A percentile compares a stretch with the other conserved stretches of the same genome.
phyloP scores from a whole-genome alignment of 1,140 invertebrate species.

The Rhizoglyphus robini region DNA sequence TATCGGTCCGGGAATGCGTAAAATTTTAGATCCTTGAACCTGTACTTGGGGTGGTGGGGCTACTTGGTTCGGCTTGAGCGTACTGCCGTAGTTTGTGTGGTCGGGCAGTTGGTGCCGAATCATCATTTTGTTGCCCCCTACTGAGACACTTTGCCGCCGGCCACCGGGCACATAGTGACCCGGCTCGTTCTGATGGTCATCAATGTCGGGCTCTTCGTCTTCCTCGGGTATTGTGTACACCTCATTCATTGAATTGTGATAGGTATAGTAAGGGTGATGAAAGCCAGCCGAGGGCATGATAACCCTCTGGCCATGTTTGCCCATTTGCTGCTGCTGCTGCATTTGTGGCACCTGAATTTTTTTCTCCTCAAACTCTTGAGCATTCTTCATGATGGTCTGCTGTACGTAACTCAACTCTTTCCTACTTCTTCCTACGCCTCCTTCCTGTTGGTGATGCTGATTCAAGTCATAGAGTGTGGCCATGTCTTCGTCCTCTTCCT shows the following conservation, averaged over 20 bases:
- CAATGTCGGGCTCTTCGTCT: slow-evolving; percentile 7
- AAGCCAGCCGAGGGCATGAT: background rate
- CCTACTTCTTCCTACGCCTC: background rate
- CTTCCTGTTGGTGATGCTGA: background rate
- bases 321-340: background rate
- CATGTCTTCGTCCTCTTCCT: background rate
- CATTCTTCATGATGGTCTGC: background rate
- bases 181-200: background rate
- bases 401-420: background rate
- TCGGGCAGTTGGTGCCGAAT: background rate
- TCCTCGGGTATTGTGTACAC: slow-evolving; percentile 16
- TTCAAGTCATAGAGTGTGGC: background rate
- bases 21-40: background rate
- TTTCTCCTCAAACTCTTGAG: background rate
- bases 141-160: too few species aligned
- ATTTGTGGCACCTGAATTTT: background rate
- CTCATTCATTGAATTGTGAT: slow-evolving; percentile 4
- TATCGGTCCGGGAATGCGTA: background rate
- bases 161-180: too few species aligned
- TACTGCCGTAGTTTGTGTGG: background rate
- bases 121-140: background rate
- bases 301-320: background rate
- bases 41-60: slow-evolving; percentile 8
- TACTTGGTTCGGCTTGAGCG: background rate
- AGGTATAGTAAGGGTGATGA: background rate